These are phyloP conservation scores for Ptilodon capucinus DNA, from an alignment of 2,888 invertebrate genomes.

Conservation along the genomic window DNA sequence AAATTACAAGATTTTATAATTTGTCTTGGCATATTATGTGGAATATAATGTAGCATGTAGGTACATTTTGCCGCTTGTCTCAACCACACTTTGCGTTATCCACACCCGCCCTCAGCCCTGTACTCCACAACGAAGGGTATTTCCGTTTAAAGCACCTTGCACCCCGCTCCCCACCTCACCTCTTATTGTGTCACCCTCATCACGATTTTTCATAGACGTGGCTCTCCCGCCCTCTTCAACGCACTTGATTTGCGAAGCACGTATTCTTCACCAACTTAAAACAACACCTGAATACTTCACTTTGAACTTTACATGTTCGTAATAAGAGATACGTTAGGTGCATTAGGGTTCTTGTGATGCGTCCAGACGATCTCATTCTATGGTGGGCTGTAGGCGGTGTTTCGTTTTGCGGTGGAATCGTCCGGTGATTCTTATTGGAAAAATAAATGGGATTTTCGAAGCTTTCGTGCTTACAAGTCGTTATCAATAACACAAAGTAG, in stretches of 20 bases:
- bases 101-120: conserved; percentile 32
- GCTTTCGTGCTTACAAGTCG: conserved; percentile 59
- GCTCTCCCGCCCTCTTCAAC: conserved; percentile 73
- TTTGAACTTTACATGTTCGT: conserved; percentile 49
- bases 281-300: conserved; percentile 31
- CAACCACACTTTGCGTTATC: conserved; percentile 21
- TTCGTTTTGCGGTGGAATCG: conserved; percentile 68
- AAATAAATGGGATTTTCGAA: conserved; percentile 61
- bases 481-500: conserved; percentile 53
- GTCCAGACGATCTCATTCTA: conserved; percentile 55
- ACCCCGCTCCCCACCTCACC: conserved; percentile 55
- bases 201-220: conserved; percentile 78
- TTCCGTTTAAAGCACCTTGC: conserved; percentile 75
- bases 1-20: no score
- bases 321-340: conserved; percentile 37
- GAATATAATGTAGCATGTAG: background rate
- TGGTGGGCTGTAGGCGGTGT: conserved; percentile 59
- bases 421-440: conserved; percentile 62
- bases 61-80: background rate
- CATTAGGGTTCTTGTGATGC: conserved; percentile 40
- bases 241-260: conserved; percentile 80
- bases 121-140: conserved; percentile 38
- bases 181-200: conserved; percentile 74
- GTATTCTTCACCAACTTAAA: conserved; percentile 48
- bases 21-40: no score